Evolutionary conservation across 2,888 invertebrate genomes (phyloP), one percentile per base, ranked within the genome.

Genomic region (Noctua comes): DNA sequence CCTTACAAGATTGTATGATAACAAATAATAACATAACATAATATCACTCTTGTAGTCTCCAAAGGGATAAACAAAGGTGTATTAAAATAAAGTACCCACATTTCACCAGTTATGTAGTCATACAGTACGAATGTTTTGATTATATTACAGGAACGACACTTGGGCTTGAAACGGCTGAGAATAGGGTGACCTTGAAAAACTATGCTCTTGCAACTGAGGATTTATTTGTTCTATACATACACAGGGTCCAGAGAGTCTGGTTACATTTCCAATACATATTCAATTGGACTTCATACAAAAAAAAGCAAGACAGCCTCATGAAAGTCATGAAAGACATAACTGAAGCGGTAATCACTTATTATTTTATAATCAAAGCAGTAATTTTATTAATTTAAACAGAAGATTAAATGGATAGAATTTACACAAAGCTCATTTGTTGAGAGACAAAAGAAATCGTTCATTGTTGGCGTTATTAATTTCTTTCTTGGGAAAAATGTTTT

Each of bases 301-400:
- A 31, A 2, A 76, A 74, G 16, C 59, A 80, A 51, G 68, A 76
- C 10, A 31, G 21, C n/a, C 16, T 76, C 6, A 72, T 70, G 18
- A 48, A 83, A 66, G n/a, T 68, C 11, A 8, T 73, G 2, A 72
- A 69, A 54, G 54, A 51, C 1, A 70, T 79, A 13, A 79, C 59
- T 6, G 13, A 62, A 40, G n/a, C 24, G 72, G 86, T 86, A 82
- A 82, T 57, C 75, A 59, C 10, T 8, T 21, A n/a, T 46, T 59
- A 46, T n/a, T 31, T 59, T 64, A 0, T 40, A 21, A 57, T 36
- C 7, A 73, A 51, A 18, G 10, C 5, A 13, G 27, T 27, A 40
- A 77, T 24, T 46, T 40, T 18, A 13, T n/a, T 24, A 24, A 24
- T 65, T 46, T 1, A 13, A 10, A 43, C 5, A 1, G 24, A 48